phyloP scores from a whole-genome alignment of 2,797 vertebrate species.

The Echeneis naucrates region DNA sequence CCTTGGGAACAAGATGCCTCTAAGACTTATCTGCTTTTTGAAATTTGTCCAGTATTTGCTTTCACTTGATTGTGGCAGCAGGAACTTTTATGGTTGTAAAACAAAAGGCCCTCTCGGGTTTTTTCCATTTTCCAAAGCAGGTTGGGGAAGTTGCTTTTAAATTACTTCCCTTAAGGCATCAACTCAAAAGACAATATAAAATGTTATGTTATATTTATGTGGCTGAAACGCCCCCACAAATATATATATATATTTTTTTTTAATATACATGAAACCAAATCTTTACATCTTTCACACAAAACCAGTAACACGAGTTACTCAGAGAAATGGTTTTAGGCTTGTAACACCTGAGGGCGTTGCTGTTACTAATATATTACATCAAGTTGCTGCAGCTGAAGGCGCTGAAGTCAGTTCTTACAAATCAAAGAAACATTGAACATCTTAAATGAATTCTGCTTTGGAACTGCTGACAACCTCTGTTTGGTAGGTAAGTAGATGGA shows the following conservation, averaged over 20 bases:
- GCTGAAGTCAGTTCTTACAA: constrained; percentile 3
- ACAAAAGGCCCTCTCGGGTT: constrained; percentile 11
- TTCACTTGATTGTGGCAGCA: constrained; percentile 36
- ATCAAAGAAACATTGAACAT: neutral
- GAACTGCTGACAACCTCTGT: constrained; percentile 3
- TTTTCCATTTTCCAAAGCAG: constrained; percentile 36
- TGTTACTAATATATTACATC: constrained; percentile 37
- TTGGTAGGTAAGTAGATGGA: neutral
- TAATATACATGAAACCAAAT: too few relatives aligned
- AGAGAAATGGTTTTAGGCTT: constrained; percentile 48
- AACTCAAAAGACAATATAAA: neutral
- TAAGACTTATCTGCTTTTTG: constrained; percentile 49
- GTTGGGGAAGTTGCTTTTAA: constrained; percentile 2
- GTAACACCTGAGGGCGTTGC: constrained; percentile 30
- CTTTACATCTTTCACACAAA: too few relatives aligned
- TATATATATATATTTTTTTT: neutral
- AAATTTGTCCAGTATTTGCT: constrained; percentile 54
- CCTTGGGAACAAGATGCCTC: constrained; percentile 51
- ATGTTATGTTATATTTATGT: constrained; percentile 7
- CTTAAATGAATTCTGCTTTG: constrained; percentile 17
- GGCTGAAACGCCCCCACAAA: neutral
- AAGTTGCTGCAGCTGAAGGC: constrained; percentile 21
- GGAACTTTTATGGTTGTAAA: constrained; percentile 16
- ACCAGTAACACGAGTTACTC: constrained; percentile 15
- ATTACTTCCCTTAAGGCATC: constrained; percentile 5